Evolutionary conservation across 2,888 invertebrate species (phyloP).

Genomic region (Odontocolon sp.): DNA sequence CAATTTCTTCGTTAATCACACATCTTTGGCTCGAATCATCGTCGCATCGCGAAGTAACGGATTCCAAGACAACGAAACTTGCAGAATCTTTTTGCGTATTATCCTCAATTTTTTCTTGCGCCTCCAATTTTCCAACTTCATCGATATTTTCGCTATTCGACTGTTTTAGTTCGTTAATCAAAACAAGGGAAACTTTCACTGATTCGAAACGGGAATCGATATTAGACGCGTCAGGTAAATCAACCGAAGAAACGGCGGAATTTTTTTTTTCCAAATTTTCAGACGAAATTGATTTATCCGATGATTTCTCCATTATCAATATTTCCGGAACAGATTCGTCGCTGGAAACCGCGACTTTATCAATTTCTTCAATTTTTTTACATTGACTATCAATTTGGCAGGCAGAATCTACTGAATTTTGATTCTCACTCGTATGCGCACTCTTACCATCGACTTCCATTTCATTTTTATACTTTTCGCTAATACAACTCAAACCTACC

Average conservation of each 20-base stretch:
- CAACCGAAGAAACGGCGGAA: constrained; percentile 42
- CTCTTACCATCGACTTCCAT: constrained; percentile 48
- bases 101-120: neutral
- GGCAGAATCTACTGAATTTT: constrained; percentile 6
- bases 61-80: neutral
- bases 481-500: constrained; percentile 72
- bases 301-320: constrained; percentile 6
- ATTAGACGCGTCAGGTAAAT: constrained; percentile 30
- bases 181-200: neutral
- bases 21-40: neutral
- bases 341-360: neutral
- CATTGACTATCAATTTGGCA: constrained; percentile 3
- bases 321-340: constrained; percentile 8
- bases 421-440: constrained; percentile 26
- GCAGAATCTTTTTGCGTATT: neutral
- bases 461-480: constrained; percentile 59
- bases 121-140: neutral
- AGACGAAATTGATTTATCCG: constrained; percentile 33
- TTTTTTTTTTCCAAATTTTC: constrained; percentile 51
- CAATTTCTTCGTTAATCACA: neutral
- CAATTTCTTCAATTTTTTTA: constrained; percentile 26
- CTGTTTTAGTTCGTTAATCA: neutral
- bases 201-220: neutral
- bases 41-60: neutral
- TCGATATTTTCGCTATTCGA: neutral